These are phyloP conservation scores for Agriopis leucophaearia DNA, from an alignment of 2,888 invertebrate species.

Conservation along the genomic window DNA sequence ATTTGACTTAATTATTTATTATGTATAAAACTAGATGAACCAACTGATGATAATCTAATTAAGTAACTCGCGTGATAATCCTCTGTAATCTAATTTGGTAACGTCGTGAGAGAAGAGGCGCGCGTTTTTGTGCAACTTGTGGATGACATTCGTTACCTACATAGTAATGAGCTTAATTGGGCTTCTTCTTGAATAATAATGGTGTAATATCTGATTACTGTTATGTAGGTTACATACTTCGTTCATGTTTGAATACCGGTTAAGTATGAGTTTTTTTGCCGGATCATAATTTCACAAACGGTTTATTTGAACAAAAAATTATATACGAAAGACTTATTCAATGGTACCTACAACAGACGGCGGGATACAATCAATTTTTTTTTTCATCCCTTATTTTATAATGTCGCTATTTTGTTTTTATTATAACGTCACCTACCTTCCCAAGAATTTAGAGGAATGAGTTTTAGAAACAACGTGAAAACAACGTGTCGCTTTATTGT, in stretches of 20 bases:
- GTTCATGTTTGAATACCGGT: not conserved
- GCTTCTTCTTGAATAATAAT: slow-evolving; percentile 5
- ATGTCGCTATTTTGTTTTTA: too few relatives aligned
- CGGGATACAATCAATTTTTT: too few relatives aligned
- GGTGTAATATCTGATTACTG: slow-evolving; percentile 16
- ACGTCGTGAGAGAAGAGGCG: slow-evolving; percentile 35
- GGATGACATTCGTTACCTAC: slow-evolving; percentile 26
- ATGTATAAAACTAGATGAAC: not conserved
- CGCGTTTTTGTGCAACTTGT: slow-evolving; percentile 30
- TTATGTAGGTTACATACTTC: slow-evolving; percentile 2
- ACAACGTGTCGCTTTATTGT: too few relatives aligned
- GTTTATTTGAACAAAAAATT: too few relatives aligned
- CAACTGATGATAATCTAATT: slow-evolving; percentile 19
- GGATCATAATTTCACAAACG: too few relatives aligned
- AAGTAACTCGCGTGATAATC: slow-evolving; percentile 31
- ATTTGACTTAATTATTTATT: not conserved
- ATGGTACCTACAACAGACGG: too few relatives aligned
- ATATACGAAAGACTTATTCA: too few relatives aligned
- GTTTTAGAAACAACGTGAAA: too few relatives aligned
- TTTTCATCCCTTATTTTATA: too few relatives aligned
- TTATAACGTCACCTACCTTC: too few relatives aligned
- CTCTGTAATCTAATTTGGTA: slow-evolving; percentile 35
- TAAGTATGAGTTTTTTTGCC: not conserved
- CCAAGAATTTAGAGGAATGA: too few relatives aligned
- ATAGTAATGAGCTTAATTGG: slow-evolving; percentile 20